These are phyloP conservation scores for Sisyra terminalis DNA, from an alignment of 2,888 invertebrate species.

Conservation along the genomic window DNA sequence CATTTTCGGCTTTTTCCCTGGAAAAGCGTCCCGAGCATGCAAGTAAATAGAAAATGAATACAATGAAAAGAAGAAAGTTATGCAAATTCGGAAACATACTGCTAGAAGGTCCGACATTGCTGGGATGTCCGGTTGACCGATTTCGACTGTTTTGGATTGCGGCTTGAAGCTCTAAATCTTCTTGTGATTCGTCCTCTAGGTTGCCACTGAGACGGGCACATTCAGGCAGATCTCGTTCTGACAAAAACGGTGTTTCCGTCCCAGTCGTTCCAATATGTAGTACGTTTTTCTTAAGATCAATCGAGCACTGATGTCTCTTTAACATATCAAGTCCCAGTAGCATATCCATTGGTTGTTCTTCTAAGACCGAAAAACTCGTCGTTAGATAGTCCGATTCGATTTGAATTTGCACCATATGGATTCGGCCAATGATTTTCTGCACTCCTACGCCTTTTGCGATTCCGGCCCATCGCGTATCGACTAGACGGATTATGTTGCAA, in stretches of 20 bases:
- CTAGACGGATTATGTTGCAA: conserved; percentile 80
- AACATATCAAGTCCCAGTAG: conserved; percentile 94
- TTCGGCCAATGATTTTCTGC: conserved; percentile 87
- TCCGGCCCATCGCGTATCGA: conserved; percentile 87
- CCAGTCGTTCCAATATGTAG: conserved; percentile 88
- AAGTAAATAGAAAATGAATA: neutral
- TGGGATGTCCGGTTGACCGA: no score
- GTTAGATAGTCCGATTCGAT: conserved; percentile 87
- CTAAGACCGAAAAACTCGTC: conserved; percentile 90
- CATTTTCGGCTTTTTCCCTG: conserved; percentile 2
- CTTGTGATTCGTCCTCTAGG: conserved; percentile 46
- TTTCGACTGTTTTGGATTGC: conserved; percentile 54
- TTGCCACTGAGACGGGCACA: conserved; percentile 63
- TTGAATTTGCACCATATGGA: conserved; percentile 94
- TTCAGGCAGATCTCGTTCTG: conserved; percentile 56
- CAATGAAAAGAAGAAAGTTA: neutral
- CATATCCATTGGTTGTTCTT: conserved; percentile 98
- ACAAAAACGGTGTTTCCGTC: conserved; percentile 75
- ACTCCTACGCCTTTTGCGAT: conserved; percentile 96
- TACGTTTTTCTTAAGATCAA: conserved; percentile 78
- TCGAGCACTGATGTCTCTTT: conserved; percentile 89
- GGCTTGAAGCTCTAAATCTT: conserved; percentile 52
- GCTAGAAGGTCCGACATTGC: conserved; percentile 16
- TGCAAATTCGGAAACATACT: conserved; percentile 10
- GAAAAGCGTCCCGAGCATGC: neutral